Evolutionary conservation across 1,140 invertebrate species (phyloP), one percentile per base, ranked within the genome.

Genomic region (Charaxes varanes): DNA sequence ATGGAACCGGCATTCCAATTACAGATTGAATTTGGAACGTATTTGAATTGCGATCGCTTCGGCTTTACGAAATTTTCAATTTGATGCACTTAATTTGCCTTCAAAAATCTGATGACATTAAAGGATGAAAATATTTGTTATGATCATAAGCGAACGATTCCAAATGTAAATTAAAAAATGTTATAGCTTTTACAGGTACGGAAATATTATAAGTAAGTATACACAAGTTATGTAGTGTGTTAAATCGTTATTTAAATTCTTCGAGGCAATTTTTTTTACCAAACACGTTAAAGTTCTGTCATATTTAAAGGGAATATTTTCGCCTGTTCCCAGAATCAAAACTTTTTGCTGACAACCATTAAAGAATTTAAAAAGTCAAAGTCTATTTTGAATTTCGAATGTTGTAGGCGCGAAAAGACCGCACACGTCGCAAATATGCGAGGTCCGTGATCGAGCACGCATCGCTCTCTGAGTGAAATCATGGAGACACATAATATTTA

Each of bases 341-440:
- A 16, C 37, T 40, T 30, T 38, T 22, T 31, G 11, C 13, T 18
- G 37, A 41, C 26, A 41, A 31, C 34, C 41, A 43, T n/a, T 48
- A 36, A 23, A 47, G 52, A 51, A 58, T 48, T 49, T 60, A 41
- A 56, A 54, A 48, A 47, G 33, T 26, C 34, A 22, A 49, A 38
- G 41, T 41, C 22, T 40, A 48, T 36, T 53, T 61, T 56, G 46
- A 54, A 59, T 51, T 53, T 56, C 45, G 50, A 61, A 61, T 41
- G 37, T 24, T 28, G 27, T 46, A 51, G 53, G 56, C 57, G 53
- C 57, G 57, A 61, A 55, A 38, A 42, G 57, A 56, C 53, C 57
- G 50, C 53, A 61, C 53, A 61, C 57, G 57, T 51, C 51, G 56
- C 45, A 38, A 52, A 56, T 48, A 45, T 24, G 34, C 35, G 44